These are phyloP conservation scores for Brachypteracias leptosomus DNA, from an alignment of 2,113 vertebrate species.

Conservation along the genomic window DNA sequence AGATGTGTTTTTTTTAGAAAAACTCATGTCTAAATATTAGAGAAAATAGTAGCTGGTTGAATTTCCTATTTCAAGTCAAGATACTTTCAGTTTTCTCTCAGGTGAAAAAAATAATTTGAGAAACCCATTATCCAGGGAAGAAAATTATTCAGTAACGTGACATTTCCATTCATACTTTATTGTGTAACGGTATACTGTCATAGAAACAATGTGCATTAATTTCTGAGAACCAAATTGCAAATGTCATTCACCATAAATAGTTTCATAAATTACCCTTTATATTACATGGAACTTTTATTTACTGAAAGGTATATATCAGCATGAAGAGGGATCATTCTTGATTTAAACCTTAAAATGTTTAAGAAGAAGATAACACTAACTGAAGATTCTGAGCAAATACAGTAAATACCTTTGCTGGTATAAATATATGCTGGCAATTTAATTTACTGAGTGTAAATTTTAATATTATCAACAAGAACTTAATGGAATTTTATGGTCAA, in stretches of 20 bases:
- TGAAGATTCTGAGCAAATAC: not conserved
- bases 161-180: not conserved
- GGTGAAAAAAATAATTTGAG: not conserved
- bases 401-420: not conserved
- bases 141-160: not conserved
- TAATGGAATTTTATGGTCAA: not conserved
- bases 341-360: not conserved
- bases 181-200: too few species aligned
- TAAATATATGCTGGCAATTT: too few species aligned
- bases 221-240: too few species aligned
- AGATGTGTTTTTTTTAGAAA: not conserved
- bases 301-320: not conserved
- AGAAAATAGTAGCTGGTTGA: not conserved
- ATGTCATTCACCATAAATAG: too few species aligned
- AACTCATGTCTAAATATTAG: rapidly evolving
- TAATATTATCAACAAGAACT: not conserved
- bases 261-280: not conserved
- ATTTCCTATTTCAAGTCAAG: not conserved
- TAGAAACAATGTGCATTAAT: too few species aligned
- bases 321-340: not conserved
- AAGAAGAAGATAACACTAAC: not conserved
- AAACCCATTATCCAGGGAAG: not conserved
- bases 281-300: not conserved
- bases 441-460: not conserved
- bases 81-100: not conserved